Base-by-base conservation (phyloP, 2,888 invertebrate species). In the Erannis defoliaria region DNA sequence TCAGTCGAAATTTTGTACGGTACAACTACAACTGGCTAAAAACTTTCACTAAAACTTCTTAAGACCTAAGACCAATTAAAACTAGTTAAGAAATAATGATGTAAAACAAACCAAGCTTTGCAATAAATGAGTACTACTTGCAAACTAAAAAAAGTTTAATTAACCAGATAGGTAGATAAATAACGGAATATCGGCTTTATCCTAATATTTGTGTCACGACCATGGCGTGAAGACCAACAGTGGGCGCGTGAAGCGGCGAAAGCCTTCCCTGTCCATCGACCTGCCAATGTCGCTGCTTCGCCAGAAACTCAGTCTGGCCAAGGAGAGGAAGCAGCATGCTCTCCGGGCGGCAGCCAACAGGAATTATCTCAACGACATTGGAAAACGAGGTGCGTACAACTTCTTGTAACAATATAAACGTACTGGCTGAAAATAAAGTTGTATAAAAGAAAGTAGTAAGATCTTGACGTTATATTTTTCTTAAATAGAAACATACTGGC, bases 221-320 rank as follows among this genome's bases (percentile, higher is more conserved):
- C 33, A 35, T 26, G 62, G 29, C 35, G 72, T 70, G 76, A 90
- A 90, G 90, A 85, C 71, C 58, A 80, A 75, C 76, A 89, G 85
- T 70, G 86, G 90, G 59, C 88, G 93, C 66, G 86, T 85, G 75
- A 94, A 94, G 86, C 91, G 95, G 62, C 94, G 94, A 77, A 94
- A 94, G 84, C 94, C 95, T 5, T 96, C 96, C 33, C 93, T 98
- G 74, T 97, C 97, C 78, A 97, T 98, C 89, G 96, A 96, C 74
- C 96, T 97, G 91, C 97, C 97, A 2, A 91, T 97, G 93, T 97
- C 97, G 75, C 97, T 97, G 66, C 94, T 98, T 68, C 95, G 97
- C 56, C 95, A 97, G 84, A 95, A 97, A 75, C 94, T 97, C 54
- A 92, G 96, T 67, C 88, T 96, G 72, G 97, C 97, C 90, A 95